Percentiles rank a stretch among this genome's conserved stretches.
Evolutionary conservation across 1,140 invertebrate genomes (phyloP).

Genomic region (Scylla paramamosain): DNA sequence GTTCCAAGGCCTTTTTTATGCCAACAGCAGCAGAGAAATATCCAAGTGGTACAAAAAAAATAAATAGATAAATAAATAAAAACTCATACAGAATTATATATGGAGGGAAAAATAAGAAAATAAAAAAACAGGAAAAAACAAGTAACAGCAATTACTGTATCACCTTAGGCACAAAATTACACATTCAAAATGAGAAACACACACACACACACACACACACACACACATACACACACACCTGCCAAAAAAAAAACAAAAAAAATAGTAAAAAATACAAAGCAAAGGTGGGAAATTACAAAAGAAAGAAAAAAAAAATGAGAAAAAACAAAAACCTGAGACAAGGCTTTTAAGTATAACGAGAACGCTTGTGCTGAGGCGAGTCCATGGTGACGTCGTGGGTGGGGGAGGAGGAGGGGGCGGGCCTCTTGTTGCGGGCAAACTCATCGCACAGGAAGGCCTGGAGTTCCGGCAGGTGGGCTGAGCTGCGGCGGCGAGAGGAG

Average conservation of each 20-base stretch:
- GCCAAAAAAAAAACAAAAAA: too few species aligned
- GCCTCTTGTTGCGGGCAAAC: conserved; percentile 84
- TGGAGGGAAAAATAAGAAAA: too few species aligned
- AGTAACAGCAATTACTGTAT: neutral
- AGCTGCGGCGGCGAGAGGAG: conserved; percentile 72
- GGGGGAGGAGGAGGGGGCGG: conserved; percentile 82
- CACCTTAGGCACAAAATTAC: conserved; percentile 6
- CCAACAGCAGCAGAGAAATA: too few species aligned
- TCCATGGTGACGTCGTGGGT: conserved; percentile 85
- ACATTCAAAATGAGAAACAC: neutral
- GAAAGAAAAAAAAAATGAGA: too few species aligned
- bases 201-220: neutral
- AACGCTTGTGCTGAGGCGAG: conserved; percentile 85
- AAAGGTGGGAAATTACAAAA: too few species aligned
- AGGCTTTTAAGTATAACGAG: conserved; percentile 74
- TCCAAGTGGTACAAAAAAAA: too few species aligned
- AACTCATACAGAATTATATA: too few species aligned
- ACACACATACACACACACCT: neutral
- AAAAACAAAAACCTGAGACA: neutral
- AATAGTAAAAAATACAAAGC: neutral
- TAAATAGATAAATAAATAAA: too few species aligned
- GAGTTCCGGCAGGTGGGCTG: conserved; percentile 74
- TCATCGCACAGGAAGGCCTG: conserved; percentile 77
- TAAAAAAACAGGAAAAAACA: too few species aligned
- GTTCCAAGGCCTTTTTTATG: too few species aligned